phyloP scores from a whole-genome alignment of 2,888 invertebrate genomes.

The Callinectes sapidus region DNA sequence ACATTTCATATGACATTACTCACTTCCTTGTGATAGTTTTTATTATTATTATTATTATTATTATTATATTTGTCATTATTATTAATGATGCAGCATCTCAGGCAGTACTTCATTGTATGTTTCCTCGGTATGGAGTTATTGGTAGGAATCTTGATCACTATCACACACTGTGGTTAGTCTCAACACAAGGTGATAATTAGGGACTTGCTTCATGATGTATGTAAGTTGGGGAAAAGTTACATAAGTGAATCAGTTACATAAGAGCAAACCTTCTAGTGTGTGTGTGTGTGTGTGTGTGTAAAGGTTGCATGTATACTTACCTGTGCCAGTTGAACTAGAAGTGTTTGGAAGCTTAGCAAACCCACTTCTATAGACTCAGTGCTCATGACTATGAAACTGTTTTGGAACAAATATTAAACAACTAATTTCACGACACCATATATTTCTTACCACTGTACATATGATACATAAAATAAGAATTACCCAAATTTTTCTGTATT shows the following conservation, averaged over 20 bases:
- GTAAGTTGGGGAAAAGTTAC: not conserved
- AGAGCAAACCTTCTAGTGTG: not conserved
- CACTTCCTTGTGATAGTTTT: not conserved
- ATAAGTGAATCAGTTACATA: not conserved
- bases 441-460: constrained; percentile 55
- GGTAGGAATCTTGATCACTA: not conserved
- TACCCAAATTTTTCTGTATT: constrained; percentile 10
- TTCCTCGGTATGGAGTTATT: not conserved
- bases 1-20: not conserved
- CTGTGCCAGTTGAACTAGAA: not conserved
- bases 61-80: not conserved
- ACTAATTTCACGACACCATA: constrained; percentile 44
- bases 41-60: not conserved
- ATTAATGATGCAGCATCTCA: not conserved
- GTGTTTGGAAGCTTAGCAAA: not conserved
- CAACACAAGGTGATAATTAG: not conserved
- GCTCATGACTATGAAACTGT: not conserved
- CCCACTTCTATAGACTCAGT: not conserved
- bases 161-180: not conserved
- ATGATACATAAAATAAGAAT: constrained; percentile 49
- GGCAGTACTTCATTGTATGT: not conserved
- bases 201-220: not conserved
- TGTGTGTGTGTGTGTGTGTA: not conserved
- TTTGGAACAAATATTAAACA: not conserved
- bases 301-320: not conserved